A percentile compares a stretch with the other conserved stretches of the same genome.
Evolutionary conservation across 2,888 invertebrate species (phyloP).

Genomic region (Latrodectus hesperus): DNA sequence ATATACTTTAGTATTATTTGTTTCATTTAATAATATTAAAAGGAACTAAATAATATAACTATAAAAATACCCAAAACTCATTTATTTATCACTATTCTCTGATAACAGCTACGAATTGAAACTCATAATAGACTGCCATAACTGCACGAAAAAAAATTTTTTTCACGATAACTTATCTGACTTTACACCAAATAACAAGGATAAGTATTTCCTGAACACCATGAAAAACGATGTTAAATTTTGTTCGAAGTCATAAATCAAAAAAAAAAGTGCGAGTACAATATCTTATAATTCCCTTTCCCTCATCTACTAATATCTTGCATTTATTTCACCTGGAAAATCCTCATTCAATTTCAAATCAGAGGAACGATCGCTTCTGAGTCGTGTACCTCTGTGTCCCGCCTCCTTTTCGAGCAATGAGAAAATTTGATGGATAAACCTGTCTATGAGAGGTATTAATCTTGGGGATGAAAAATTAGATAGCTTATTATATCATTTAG

Average conservation of each 20-base stretch:
- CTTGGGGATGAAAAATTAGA: not conserved
- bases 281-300: not conserved
- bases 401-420: not conserved
- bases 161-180: not conserved
- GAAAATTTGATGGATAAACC: slow-evolving; percentile 2
- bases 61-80: no score
- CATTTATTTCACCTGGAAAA: not conserved
- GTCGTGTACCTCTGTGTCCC: not conserved
- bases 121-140: no score
- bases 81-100: no score
- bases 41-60: no score
- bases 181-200: not conserved
- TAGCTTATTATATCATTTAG: slow-evolving; percentile 3
- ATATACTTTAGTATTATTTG: no score
- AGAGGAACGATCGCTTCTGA: not conserved
- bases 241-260: not conserved
- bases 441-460: not conserved
- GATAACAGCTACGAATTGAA: no score
- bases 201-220: not conserved
- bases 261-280: not conserved
- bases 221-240: not conserved
- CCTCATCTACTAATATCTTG: slow-evolving; percentile 5
- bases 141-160: no score
- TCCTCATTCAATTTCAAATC: not conserved
- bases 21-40: no score